Evolutionary conservation across 2,797 vertebrate species (phyloP).

Genomic region (Eurystomus glaucurus): DNA sequence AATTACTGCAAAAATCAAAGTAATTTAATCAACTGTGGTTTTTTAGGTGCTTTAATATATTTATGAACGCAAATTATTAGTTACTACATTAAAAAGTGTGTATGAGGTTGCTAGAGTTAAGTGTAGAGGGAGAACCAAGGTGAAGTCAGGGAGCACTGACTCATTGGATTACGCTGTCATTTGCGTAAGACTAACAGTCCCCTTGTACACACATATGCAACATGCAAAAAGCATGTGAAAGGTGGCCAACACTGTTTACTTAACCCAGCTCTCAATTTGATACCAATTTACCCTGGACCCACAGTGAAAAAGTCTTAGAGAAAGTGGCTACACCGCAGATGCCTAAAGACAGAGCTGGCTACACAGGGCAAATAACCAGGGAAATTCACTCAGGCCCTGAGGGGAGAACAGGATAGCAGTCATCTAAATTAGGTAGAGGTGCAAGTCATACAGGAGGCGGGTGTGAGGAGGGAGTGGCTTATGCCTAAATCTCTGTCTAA

Average conservation of each 20-base stretch:
- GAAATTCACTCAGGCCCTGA: constrained; percentile 39
- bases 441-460: constrained; percentile 40
- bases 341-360: neutral
- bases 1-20: neutral
- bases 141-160: neutral
- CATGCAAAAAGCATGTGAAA: neutral
- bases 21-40: neutral
- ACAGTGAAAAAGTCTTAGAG: neutral
- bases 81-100: neutral
- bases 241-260: neutral
- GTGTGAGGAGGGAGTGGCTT: constrained; percentile 23
- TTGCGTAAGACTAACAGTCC: neutral
- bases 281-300: neutral
- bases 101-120: neutral
- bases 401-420: neutral
- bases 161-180: neutral
- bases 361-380: neutral
- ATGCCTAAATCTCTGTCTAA: neutral
- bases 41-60: neutral
- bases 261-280: neutral
- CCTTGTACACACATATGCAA: neutral
- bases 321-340: neutral
- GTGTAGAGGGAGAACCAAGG: neutral
- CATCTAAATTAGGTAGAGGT: constrained; percentile 29
- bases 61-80: neutral